A percentile compares a stretch with the other conserved stretches of the same genome.
phyloP scores from a whole-genome alignment of 2,797 vertebrate genomes.

The Channa striata region DNA sequence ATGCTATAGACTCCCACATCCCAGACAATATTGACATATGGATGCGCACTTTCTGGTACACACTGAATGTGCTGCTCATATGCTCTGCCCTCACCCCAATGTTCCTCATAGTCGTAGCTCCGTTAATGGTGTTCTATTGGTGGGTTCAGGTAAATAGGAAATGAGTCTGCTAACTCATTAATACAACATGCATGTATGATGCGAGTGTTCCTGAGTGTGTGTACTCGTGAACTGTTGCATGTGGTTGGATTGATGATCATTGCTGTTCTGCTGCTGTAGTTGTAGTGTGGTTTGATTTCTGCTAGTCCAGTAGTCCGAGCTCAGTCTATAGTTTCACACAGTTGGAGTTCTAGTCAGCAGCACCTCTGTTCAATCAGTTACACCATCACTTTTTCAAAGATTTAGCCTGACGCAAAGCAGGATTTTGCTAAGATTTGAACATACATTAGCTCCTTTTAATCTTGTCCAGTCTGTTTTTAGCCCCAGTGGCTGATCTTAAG shows the following conservation, averaged over 20 bases:
- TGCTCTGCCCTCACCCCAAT: slow-evolving; percentile 88
- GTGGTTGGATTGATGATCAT: slow-evolving; percentile 39
- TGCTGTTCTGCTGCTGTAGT: slow-evolving; percentile 65
- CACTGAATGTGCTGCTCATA: slow-evolving; percentile 88
- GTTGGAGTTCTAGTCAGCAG: slow-evolving; percentile 30
- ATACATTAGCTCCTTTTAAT: not conserved
- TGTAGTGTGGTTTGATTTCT: slow-evolving; percentile 56
- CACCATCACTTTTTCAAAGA: not conserved
- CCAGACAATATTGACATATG: slow-evolving; percentile 89
- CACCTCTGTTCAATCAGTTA: slow-evolving; percentile 13
- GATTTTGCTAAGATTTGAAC: too few species aligned
- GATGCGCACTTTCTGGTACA: slow-evolving; percentile 91
- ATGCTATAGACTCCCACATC: slow-evolving; percentile 85
- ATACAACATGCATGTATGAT: slow-evolving; percentile 75
- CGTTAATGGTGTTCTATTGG: slow-evolving; percentile 89
- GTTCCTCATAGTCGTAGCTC: slow-evolving; percentile 87
- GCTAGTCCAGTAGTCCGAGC: slow-evolving; percentile 38
- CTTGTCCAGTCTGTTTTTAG: not conserved
- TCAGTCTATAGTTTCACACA: slow-evolving; percentile 14
- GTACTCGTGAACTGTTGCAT: slow-evolving; percentile 57
- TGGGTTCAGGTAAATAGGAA: slow-evolving; percentile 90
- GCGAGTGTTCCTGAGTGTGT: slow-evolving; percentile 60
- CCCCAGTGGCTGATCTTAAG: not conserved
- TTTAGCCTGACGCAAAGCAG: not conserved
- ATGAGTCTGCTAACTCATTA: slow-evolving; percentile 82